phyloP scores from a whole-genome alignment of 2,888 invertebrate genomes.

The Scaptodrosophila latifasciaeformis region DNA sequence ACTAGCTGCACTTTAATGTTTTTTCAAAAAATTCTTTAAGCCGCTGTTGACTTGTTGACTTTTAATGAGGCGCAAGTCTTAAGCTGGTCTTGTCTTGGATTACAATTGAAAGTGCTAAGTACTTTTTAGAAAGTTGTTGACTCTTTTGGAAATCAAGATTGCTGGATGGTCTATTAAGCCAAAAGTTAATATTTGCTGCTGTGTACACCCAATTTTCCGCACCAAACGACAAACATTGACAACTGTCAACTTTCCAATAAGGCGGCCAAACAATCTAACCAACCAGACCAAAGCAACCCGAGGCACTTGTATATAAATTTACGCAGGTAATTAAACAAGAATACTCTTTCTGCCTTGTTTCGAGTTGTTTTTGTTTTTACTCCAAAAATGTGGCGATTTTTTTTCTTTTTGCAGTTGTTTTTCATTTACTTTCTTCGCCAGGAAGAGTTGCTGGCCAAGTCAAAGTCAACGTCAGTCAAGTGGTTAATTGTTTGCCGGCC shows the following conservation, averaged over 20 bases:
- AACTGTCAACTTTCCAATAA: constrained; percentile 55
- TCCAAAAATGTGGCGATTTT: constrained; percentile 12
- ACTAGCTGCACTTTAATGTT: no score
- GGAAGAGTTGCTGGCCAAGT: no score
- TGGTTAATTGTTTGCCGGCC: constrained; percentile 13
- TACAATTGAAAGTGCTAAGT: constrained; percentile 63
- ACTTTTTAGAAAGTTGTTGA: constrained; percentile 58
- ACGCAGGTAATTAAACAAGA: constrained; percentile 31
- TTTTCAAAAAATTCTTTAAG: no score
- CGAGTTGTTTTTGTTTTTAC: constrained; percentile 9
- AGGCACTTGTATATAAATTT: constrained; percentile 19
- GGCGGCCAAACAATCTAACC: no score
- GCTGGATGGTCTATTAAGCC: no score
- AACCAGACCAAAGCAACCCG: no score
- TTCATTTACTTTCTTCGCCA: constrained; percentile 43
- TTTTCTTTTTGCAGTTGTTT: constrained; percentile 3
- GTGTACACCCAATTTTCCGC: constrained; percentile 39
- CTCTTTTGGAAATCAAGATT: background rate
- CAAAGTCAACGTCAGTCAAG: no score
- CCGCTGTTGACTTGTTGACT: no score
- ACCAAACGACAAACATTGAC: constrained; percentile 23
- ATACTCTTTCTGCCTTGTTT: constrained; percentile 21
- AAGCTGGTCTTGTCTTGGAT: constrained; percentile 1
- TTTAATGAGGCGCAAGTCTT: no score
- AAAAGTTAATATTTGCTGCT: background rate